Base-by-base conservation (phyloP, 2,888 invertebrate species). In the Drosophila eohydei region DNA sequence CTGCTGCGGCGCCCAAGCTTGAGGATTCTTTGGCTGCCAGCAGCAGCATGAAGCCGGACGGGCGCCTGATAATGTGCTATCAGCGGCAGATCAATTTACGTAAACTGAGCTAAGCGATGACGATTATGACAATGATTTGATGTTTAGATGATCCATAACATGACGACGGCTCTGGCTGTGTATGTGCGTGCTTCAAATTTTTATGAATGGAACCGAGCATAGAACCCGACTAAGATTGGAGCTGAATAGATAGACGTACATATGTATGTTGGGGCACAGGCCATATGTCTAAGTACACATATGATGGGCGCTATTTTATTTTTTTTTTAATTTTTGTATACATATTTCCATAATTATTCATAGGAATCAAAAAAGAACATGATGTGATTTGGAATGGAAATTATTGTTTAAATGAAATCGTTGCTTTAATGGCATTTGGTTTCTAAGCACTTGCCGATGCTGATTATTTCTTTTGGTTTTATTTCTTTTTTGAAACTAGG, bases 81-180 rank as follows among this genome's bases (percentile, higher is more conserved):
- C 69, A 75, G 71, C 71, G 78, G 66, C 68, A 70, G 80, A 88
- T 88, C 78, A 82, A 80, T 75, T 88, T 80, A 76, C 74, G 78
- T 64, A 75, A 71, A 68, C 73, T 62, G 64, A 62, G 55, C 28
- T 30, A 43, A 34, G 40, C 59, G 38, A 48, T 69, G 44, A 71
- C 78, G 60, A 74, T 71, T 72, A 82, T 84, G 86, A 66, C 58
- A 70, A 75, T 73, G 62, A 77, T 61, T 59, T 69, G 59, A 64
- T 74, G 68, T 61, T 66, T 55, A 63, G 54, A 65, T 54, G 56
- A 63, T 64, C 78, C 67, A 64, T 57, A 50, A 34, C 3, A 48
- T 7, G 12, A 7, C 3, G 7, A 50, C 12, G 34, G 11, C 32
- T 14, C n/a, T 32, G 4, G 3, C 4, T 43, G 21, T 34, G 48